phyloP scores from a whole-genome alignment of 2,113 vertebrate genomes.

The Cathartes aura region DNA sequence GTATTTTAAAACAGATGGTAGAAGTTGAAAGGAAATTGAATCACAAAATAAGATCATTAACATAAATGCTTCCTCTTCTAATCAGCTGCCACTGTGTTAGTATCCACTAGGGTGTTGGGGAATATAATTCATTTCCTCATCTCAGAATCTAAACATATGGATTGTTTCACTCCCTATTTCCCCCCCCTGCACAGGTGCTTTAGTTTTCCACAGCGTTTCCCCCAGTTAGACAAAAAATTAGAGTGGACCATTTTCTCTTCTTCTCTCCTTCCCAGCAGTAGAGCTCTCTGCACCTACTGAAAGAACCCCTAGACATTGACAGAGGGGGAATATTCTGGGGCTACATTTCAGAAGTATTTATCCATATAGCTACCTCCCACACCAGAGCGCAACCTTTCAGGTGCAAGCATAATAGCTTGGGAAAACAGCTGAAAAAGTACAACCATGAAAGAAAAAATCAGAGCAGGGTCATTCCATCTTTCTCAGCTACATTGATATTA shows the following conservation, averaged over 20 bases:
- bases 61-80: constrained; percentile 62
- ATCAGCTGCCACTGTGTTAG: constrained; percentile 52
- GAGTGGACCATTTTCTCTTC: not conserved
- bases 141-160: not conserved
- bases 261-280: not conserved
- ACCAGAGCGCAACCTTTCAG: not conserved
- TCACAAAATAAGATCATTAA: constrained; percentile 40
- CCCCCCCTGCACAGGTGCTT: not conserved
- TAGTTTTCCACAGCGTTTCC: not conserved
- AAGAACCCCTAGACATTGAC: not conserved
- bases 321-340: not conserved
- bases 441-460: not conserved
- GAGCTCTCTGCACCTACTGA: not conserved
- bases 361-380: not conserved
- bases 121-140: constrained; percentile 1
- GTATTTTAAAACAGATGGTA: constrained; percentile 57
- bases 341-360: not conserved
- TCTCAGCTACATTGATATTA: not conserved
- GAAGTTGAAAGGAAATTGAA: constrained; percentile 57
- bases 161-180: not conserved
- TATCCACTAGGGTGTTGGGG: not conserved
- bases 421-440: not conserved
- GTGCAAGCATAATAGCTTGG: not conserved
- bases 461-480: not conserved
- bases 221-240: not conserved